Percentiles rank a stretch among this genome's conserved stretches.
Evolutionary conservation across 2,113 vertebrate genomes (phyloP).

Genomic region (Pampusana beccarii): DNA sequence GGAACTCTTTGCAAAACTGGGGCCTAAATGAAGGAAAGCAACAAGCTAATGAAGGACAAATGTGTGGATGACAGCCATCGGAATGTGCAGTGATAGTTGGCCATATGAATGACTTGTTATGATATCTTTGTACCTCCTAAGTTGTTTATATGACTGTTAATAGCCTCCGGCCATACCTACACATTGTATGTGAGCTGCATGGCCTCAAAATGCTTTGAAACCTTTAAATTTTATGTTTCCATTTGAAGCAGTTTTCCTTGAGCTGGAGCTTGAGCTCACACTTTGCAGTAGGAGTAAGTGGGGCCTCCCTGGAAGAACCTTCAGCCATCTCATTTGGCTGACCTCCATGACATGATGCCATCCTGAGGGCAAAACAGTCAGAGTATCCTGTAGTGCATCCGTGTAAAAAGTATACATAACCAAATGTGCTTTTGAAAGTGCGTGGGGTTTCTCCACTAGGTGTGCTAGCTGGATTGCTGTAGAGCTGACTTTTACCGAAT

Average conservation of each 20-base stretch:
- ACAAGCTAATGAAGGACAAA: not conserved
- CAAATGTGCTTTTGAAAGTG: not conserved
- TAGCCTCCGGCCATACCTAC: not conserved
- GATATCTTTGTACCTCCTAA: no score
- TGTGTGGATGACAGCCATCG: not conserved
- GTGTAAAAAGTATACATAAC: not conserved
- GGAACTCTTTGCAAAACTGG: not conserved
- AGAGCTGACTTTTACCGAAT: not conserved
- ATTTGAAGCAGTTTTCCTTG: not conserved
- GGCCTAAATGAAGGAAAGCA: not conserved
- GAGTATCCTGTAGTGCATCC: not conserved
- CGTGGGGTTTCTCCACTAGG: not conserved
- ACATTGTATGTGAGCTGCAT: not conserved
- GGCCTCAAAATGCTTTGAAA: not conserved
- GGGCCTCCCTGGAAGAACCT: not conserved
- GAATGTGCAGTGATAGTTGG: not conserved
- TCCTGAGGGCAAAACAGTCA: not conserved
- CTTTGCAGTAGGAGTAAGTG: not conserved
- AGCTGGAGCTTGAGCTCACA: not conserved
- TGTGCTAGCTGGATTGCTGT: not conserved
- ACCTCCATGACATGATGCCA: not conserved
- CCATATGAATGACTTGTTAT: not conserved
- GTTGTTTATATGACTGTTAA: not conserved
- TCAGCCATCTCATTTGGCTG: not conserved
- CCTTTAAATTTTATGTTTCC: not conserved